Evolutionary conservation across 2,888 invertebrate species (phyloP).

Genomic region (Hybos culiciformis): DNA sequence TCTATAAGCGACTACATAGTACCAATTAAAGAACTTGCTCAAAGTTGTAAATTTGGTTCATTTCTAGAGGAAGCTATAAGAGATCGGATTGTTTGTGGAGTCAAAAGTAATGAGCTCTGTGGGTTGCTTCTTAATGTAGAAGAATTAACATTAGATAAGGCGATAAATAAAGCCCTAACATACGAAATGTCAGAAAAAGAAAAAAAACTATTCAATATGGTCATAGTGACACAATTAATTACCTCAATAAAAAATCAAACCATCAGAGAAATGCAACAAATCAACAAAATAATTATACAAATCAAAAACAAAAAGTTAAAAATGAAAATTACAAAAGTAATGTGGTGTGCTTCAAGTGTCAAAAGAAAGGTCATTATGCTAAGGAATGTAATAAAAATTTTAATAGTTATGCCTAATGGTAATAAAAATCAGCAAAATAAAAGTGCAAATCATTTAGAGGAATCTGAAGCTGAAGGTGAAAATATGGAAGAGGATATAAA

Average conservation of each 20-base stretch:
- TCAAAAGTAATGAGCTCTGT: constrained; percentile 13
- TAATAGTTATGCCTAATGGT: background rate
- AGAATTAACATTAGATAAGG: constrained; percentile 12
- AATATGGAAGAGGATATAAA: background rate
- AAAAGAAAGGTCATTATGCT: background rate
- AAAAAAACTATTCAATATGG: too few relatives aligned
- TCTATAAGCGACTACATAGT: constrained; percentile 13
- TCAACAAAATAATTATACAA: too few relatives aligned
- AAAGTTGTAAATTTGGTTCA: constrained; percentile 16
- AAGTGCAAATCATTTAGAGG: background rate
- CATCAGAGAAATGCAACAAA: too few relatives aligned
- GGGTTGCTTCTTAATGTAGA: constrained; percentile 16
- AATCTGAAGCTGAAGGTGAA: too few relatives aligned
- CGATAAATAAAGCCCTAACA: constrained; percentile 1
- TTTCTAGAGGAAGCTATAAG: constrained; percentile 17
- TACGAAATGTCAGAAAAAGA: constrained; percentile 8
- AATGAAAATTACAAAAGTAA: background rate
- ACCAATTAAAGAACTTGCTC: constrained; percentile 16
- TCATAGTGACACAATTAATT: too few relatives aligned
- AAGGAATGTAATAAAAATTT: background rate
- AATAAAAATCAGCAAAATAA: background rate
- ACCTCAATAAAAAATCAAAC: too few relatives aligned
- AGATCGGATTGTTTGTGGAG: constrained; percentile 18
- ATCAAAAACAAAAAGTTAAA: background rate
- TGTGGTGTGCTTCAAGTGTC: background rate